Evolutionary conservation across 1,140 invertebrate species (phyloP), one percentile per base, ranked within the genome.

Genomic region (Drosophila chauvacae): DNA sequence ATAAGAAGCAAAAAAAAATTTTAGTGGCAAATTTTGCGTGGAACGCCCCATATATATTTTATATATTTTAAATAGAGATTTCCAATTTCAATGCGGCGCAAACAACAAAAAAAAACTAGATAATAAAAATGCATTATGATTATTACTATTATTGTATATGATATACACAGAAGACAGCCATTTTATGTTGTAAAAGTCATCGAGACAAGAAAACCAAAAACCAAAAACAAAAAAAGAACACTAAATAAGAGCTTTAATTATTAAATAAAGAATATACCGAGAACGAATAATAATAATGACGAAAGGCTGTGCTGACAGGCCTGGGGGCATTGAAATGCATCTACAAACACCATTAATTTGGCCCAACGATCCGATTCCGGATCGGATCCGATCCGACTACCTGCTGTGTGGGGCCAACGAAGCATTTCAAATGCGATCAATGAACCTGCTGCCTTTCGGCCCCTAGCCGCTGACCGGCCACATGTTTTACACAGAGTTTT

Each of bases 181-280:
- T 56, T 77, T 86, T 82, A 88, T 88, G 80, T 87, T 87, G 64
- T 77, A 77, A 56, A 37, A 68, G 75, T 63, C 62, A 71, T 77
- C 45, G 65, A 65, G 57, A 56, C 53, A 26, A 23, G 61, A 72
- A 61, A 83, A 37, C 74, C 51, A 73, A 78, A 78, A 28, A 58
- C 37, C 41, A 61, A 66, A 73, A 78, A 82, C 23, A 58, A 33
- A 44, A 61, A 69, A 50, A 60, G 39, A 80, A 88, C 74, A 78
- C 85, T 90, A 85, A 90, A 90, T 90, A 90, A 90, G 85, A 90
- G 85, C 85, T 90, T 90, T 90, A 90, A 90, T 90, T 90, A 90
- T 90, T 88, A 90, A 85, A 86, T 90, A 90, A 90, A 90, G 58
- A 88, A 87, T 88, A 80, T 85, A 85, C 81, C 77, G 66, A 74